Conservation (phyloP, 2,888 invertebrate genomes). For the Scelioninae gen. 1 region DNA sequence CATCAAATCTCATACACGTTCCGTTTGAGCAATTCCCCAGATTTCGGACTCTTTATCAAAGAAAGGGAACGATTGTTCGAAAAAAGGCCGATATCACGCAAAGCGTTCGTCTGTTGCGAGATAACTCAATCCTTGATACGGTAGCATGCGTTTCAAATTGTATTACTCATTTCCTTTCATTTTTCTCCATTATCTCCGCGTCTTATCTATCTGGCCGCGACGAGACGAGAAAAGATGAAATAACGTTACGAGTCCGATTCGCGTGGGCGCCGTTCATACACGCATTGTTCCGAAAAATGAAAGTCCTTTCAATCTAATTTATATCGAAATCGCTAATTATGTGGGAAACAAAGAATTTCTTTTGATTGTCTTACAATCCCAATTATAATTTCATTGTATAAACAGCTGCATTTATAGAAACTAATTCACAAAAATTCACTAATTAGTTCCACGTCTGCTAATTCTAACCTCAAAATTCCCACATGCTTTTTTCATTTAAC, state of each 20-base stretch:
- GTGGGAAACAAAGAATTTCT: not conserved
- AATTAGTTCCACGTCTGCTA: no score
- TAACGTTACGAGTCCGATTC: slow-evolving; percentile 33
- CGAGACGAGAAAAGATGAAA: slow-evolving; percentile 29
- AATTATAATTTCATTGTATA: no score
- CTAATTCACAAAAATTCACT: no score
- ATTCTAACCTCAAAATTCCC: no score
- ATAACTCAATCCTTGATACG: slow-evolving; percentile 60
- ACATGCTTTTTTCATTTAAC: no score
- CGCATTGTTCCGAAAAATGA: slow-evolving; percentile 42
- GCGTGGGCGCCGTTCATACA: slow-evolving; percentile 39
- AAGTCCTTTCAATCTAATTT: slow-evolving; percentile 10
- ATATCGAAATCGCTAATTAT: slow-evolving; percentile 10
- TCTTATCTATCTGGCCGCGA: slow-evolving; percentile 51
- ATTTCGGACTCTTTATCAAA: slow-evolving; percentile 25
- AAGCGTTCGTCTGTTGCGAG: slow-evolving; percentile 59
- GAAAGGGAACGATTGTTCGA: slow-evolving; percentile 39
- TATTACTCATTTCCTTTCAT: slow-evolving; percentile 58
- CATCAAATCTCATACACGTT: not conserved
- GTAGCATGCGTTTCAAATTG: slow-evolving; percentile 53
- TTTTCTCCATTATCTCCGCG: slow-evolving; percentile 61
- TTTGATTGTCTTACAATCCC: no score
- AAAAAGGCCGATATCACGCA: slow-evolving; percentile 48
- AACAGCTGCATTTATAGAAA: no score
- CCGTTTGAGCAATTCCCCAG: slow-evolving; percentile 10